Conservation (phyloP, 2,113 vertebrate genomes). For the Amazona guildingii region DNA sequence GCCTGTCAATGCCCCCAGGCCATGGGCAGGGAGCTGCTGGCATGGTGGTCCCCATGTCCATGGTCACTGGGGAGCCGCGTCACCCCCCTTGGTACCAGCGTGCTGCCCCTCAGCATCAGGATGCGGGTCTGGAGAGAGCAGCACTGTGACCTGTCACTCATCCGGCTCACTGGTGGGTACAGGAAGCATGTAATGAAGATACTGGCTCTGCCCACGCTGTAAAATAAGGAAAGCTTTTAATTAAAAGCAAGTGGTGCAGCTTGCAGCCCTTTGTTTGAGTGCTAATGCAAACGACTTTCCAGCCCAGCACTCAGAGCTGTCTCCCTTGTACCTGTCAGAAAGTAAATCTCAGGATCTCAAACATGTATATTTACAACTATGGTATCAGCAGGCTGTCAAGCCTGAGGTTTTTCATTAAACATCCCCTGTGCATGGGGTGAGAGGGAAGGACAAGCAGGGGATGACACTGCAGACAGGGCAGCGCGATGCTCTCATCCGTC, state of each 20-base stretch:
- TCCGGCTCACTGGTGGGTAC: not conserved
- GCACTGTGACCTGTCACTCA: not conserved
- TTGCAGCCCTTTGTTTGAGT: constrained; percentile 3
- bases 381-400: not conserved
- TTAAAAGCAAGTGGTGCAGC: not conserved
- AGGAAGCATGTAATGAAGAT: not conserved
- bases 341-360: constrained; percentile 27
- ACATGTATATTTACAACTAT: not conserved
- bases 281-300: not conserved
- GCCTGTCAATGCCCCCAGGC: not conserved
- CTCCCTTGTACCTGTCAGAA: constrained; percentile 32
- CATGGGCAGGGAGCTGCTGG: not conserved
- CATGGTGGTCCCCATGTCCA: rapidly evolving
- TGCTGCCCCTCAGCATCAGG: not conserved
- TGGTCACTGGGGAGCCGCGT: rapidly evolving
- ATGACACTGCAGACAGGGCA: not conserved
- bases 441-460: not conserved
- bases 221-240: constrained; percentile 22
- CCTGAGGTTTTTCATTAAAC: not conserved
- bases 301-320: constrained; percentile 21
- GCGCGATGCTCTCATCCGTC: rapidly evolving
- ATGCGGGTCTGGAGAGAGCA: too few relatives aligned
- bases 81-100: rapidly evolving
- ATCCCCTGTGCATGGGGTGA: not conserved
- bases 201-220: not conserved